Evolutionary conservation across 2,797 vertebrate species (phyloP).

Genomic region (Cyprinodon diabolis): DNA sequence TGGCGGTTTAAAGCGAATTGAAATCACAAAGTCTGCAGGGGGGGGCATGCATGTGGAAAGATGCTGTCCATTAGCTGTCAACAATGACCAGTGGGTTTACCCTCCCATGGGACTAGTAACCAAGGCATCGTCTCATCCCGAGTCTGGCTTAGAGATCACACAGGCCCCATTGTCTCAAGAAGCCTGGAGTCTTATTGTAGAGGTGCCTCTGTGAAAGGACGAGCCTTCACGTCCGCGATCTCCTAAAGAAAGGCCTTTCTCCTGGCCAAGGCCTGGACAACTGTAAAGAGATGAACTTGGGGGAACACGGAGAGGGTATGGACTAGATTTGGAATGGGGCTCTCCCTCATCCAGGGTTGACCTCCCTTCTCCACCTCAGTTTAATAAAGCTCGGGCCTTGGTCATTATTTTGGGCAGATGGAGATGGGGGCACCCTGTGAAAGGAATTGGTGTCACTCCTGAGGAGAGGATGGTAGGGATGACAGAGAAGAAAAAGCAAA

Average conservation of each 20-base stretch:
- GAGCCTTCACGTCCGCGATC: conserved; percentile 54
- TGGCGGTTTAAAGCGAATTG: conserved; percentile 64
- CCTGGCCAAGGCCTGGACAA: conserved; percentile 87
- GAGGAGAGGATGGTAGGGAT: conserved; percentile 79
- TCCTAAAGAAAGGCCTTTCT: conserved; percentile 81
- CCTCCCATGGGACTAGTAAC: conserved; percentile 72
- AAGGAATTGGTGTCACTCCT: conserved; percentile 76
- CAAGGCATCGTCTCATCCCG: conserved; percentile 73
- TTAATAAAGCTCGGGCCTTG: conserved; percentile 89
- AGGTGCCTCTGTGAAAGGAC: conserved; percentile 78
- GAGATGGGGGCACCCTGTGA: conserved; percentile 84
- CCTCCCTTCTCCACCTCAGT: conserved; percentile 91
- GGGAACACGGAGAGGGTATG: conserved; percentile 87
- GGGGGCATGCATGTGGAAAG: conserved; percentile 63
- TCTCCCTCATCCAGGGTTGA: conserved; percentile 85
- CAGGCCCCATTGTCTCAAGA: conserved; percentile 73
- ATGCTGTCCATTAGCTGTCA: conserved; percentile 79
- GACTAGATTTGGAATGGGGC: conserved; percentile 83
- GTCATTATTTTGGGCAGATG: conserved; percentile 98
- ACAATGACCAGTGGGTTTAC: conserved; percentile 70
- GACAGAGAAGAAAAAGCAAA: conserved; percentile 80
- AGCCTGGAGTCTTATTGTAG: conserved; percentile 74
- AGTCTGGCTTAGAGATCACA: conserved; percentile 74
- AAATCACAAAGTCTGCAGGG: conserved; percentile 68
- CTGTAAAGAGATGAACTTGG: conserved; percentile 79